Evolutionary conservation across 2,888 invertebrate genomes (phyloP).

Genomic region (Dermolepida albohirtum): DNA sequence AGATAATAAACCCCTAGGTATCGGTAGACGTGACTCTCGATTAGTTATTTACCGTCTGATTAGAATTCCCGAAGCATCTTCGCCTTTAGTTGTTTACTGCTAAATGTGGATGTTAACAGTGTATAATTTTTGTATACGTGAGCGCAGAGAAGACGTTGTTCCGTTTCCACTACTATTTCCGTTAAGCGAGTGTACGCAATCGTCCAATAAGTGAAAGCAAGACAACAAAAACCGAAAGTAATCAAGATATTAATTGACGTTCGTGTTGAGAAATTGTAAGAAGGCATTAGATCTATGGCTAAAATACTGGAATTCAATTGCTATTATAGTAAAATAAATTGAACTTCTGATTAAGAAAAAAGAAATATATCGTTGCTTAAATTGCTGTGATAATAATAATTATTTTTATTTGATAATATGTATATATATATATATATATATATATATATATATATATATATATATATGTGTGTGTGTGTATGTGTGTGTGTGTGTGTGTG

Average conservation of each 20-base stretch:
- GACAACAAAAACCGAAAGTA: constrained; percentile 49
- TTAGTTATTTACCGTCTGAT: constrained; percentile 29
- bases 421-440: too few species aligned
- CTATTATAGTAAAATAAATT: too few species aligned
- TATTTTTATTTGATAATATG: too few species aligned
- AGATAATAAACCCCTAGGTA: constrained; percentile 21
- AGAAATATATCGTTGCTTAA: too few species aligned
- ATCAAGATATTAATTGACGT: constrained; percentile 54
- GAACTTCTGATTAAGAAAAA: too few species aligned
- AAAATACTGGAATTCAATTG: too few species aligned
- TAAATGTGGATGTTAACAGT: constrained; percentile 32
- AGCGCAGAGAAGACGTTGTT: not conserved
- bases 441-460: too few species aligned
- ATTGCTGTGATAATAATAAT: too few species aligned
- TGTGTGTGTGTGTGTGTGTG: too few species aligned
- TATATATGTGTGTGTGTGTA: too few species aligned
- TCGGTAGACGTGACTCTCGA: constrained; percentile 29
- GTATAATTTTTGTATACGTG: constrained; percentile 28
- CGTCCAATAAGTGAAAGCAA: not conserved
- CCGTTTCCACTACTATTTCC: constrained; percentile 15
- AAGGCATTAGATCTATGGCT: constrained; percentile 27
- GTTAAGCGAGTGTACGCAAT: not conserved
- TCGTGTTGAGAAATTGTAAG: constrained; percentile 46
- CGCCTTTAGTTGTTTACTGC: constrained; percentile 24
- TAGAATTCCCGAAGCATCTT: constrained; percentile 23